These are phyloP conservation scores for Onchidella celtica DNA, from an alignment of 2,888 invertebrate species.

Conservation along the genomic window DNA sequence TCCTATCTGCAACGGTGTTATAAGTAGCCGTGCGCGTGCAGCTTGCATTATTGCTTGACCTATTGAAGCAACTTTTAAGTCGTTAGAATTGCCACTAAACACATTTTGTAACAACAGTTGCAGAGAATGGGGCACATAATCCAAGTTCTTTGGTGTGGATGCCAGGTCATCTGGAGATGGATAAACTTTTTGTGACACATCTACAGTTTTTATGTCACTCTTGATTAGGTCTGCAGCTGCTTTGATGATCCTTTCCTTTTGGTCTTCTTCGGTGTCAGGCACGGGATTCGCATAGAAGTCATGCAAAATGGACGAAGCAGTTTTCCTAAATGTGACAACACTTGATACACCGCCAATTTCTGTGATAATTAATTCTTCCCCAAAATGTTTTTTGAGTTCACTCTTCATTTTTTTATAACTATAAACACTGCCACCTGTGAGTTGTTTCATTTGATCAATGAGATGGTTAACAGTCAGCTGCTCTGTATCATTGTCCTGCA, in stretches of 20 bases:
- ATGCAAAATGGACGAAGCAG: not conserved
- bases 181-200: not conserved
- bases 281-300: not conserved
- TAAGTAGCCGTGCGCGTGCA: not conserved
- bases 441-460: not conserved
- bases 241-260: not conserved
- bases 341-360: not conserved
- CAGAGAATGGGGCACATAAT: not conserved
- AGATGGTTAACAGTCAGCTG: not conserved
- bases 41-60: constrained; percentile 19
- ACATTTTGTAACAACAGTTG: not conserved
- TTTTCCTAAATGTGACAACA: not conserved
- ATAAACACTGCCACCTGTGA: not conserved
- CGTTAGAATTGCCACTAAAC: not conserved
- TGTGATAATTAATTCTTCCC: not conserved
- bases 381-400: not conserved
- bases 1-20: constrained; percentile 25
- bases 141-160: not conserved
- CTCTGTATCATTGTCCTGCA: not conserved
- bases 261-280: not conserved
- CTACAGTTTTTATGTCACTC: not conserved
- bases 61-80: not conserved
- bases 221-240: not conserved
- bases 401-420: not conserved
- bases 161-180: not conserved